Evolutionary conservation across 2,113 vertebrate species (phyloP).

Genomic region (Oncorhynchus tshawytscha): DNA sequence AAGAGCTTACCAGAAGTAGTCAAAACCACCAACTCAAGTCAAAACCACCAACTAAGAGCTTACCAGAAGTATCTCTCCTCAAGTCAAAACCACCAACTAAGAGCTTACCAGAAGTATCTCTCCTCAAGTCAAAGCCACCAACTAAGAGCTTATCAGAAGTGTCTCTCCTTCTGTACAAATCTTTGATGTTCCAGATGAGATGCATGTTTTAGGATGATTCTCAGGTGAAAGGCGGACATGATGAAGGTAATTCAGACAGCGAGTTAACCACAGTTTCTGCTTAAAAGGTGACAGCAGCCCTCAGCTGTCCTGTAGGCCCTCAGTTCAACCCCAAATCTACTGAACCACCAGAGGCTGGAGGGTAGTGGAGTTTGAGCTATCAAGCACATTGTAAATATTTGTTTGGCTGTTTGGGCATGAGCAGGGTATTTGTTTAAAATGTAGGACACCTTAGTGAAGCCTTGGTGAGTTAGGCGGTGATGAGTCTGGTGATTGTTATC

Average conservation of each 20-base stretch:
- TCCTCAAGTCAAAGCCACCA: slow-evolving; percentile 10
- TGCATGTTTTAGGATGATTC: neutral
- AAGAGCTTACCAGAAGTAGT: too few species aligned
- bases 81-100: too few species aligned
- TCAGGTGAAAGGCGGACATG: slow-evolving; percentile 21
- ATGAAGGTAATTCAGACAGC: slow-evolving; percentile 41
- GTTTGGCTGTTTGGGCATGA: neutral
- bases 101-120: too few species aligned
- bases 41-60: too few species aligned
- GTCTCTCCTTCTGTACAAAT: slow-evolving; percentile 37
- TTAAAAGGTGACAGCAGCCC: slow-evolving; percentile 31
- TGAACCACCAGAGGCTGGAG: neutral
- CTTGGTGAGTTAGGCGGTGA: too few species aligned
- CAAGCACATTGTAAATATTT: neutral
- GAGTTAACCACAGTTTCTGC: slow-evolving; percentile 27
- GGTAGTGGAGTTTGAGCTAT: neutral
- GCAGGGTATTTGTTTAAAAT: neutral
- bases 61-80: too few species aligned
- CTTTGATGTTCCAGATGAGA: slow-evolving; percentile 36
- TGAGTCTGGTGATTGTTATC: too few species aligned
- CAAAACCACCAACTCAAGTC: too few species aligned
- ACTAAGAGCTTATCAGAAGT: slow-evolving; percentile 40
- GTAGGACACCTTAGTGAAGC: too few species aligned
- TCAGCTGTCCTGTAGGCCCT: neutral
- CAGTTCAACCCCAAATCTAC: neutral